Evolutionary conservation across 37 sponge, comb jelly and placozoan genomes (phyloP).

Genomic region (Bolinopsis microptera): DNA sequence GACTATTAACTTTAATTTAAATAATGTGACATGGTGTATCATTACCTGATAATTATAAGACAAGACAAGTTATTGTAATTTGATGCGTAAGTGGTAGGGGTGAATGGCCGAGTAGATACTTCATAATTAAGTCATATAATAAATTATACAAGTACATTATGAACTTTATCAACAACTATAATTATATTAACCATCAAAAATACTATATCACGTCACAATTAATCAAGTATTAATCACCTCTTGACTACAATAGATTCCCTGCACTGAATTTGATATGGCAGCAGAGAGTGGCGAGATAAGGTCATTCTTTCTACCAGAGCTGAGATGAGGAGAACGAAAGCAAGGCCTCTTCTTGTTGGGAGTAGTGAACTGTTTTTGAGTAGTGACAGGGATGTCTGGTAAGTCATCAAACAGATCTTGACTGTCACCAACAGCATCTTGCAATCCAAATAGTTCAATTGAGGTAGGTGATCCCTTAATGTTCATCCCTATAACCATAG

Average conservation of each 20-base stretch:
- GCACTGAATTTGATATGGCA: constrained; percentile 34
- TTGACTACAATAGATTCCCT: constrained; percentile 40
- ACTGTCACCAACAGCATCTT: not conserved
- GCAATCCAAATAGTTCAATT: constrained; percentile 15
- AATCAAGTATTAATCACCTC: too few species aligned
- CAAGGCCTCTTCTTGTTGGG: not conserved
- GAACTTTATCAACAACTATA: too few species aligned
- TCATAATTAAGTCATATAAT: not conserved
- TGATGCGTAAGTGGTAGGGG: too few species aligned
- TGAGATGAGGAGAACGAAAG: not conserved
- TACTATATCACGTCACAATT: too few species aligned
- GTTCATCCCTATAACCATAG: constrained; percentile 18
- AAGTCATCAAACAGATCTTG: constrained; percentile 5
- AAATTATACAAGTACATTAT: too few species aligned
- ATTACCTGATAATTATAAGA: not conserved
- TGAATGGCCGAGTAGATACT: not conserved
- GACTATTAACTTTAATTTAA: too few species aligned
- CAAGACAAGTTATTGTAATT: not conserved
- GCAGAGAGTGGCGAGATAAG: not conserved
- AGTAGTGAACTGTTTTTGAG: not conserved
- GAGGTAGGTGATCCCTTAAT: not conserved
- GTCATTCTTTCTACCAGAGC: not conserved
- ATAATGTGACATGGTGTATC: too few species aligned
- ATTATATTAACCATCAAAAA: too few species aligned
- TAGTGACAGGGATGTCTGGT: not conserved